Percentiles rank a stretch among this genome's conserved stretches.
These are phyloP conservation scores for Callocephalon fimbriatum DNA, from an alignment of 2,113 vertebrate species.

Conservation along the genomic window DNA sequence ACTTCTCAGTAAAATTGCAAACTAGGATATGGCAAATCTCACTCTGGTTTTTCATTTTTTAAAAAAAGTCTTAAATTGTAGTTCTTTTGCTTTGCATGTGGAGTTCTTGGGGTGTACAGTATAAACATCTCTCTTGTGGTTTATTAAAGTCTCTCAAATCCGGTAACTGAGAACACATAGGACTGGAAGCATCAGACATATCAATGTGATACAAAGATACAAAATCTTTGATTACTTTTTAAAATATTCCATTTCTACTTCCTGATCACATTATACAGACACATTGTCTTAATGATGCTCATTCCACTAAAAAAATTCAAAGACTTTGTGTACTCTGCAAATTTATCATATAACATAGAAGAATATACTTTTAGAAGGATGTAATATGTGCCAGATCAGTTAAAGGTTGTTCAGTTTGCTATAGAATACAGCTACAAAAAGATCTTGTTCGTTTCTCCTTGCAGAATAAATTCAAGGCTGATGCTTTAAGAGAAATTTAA, in stretches of 20 bases:
- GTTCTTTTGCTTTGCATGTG: neutral
- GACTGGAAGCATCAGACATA: neutral
- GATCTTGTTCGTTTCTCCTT: neutral
- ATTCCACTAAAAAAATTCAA: neutral
- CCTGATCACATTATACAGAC: neutral
- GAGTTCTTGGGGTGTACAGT: neutral
- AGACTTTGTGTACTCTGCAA: neutral
- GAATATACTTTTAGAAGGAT: neutral
- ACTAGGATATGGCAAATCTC: neutral
- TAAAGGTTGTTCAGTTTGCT: neutral
- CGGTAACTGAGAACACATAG: neutral
- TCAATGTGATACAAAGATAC: neutral
- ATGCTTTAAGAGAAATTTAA: neutral
- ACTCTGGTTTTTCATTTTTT: neutral
- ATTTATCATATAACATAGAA: neutral
- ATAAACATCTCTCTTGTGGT: neutral
- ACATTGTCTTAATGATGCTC: neutral
- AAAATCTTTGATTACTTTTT: neutral
- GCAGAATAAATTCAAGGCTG: neutral
- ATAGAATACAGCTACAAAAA: neutral
- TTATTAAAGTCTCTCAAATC: neutral
- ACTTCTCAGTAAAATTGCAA: neutral
- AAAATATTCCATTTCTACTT: neutral
- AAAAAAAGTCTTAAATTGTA: neutral
- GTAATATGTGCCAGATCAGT: neutral